These are phyloP conservation scores for Lordiphosa collinella DNA, from an alignment of 1,140 invertebrate genomes.

Conservation along the genomic window DNA sequence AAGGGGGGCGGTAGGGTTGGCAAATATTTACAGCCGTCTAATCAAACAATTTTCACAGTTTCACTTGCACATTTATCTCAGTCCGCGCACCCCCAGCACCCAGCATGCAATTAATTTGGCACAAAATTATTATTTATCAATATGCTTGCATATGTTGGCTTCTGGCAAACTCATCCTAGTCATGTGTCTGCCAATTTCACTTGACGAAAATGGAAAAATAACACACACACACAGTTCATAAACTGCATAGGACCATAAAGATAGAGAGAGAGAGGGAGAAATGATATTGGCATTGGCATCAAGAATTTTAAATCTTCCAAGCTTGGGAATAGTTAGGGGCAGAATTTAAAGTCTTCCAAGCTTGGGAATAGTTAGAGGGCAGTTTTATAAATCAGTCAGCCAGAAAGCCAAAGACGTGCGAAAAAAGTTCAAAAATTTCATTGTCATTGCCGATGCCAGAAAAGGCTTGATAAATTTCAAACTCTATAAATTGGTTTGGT, in stretches of 20 bases:
- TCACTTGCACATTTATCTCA: constrained; percentile 25
- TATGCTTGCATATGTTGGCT: constrained; percentile 24
- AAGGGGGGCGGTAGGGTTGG: constrained; percentile 7
- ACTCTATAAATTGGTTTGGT: too few relatives aligned
- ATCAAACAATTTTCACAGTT: constrained; percentile 55
- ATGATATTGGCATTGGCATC: neutral
- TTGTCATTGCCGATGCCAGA: too few relatives aligned
- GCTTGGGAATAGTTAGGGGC: too few relatives aligned
- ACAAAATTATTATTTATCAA: constrained; percentile 57
- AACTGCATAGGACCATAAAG: constrained; percentile 11
- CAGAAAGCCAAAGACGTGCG: too few relatives aligned
- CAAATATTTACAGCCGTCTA: constrained; percentile 43
- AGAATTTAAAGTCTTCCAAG: too few relatives aligned
- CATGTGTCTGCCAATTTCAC: constrained; percentile 24
- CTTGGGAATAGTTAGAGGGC: too few relatives aligned
- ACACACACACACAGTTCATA: constrained; percentile 22
- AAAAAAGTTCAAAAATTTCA: too few relatives aligned
- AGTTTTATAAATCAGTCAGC: too few relatives aligned
- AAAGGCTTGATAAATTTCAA: too few relatives aligned
- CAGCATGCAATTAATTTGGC: constrained; percentile 41
- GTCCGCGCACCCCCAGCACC: neutral
- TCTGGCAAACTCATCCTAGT: constrained; percentile 1
- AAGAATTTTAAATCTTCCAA: too few relatives aligned
- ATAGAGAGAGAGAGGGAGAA: neutral
- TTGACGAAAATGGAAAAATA: constrained; percentile 58